These are phyloP conservation scores for Carollia perspicillata DNA, from an alignment of 2,113 vertebrate genomes.

Conservation along the genomic window DNA sequence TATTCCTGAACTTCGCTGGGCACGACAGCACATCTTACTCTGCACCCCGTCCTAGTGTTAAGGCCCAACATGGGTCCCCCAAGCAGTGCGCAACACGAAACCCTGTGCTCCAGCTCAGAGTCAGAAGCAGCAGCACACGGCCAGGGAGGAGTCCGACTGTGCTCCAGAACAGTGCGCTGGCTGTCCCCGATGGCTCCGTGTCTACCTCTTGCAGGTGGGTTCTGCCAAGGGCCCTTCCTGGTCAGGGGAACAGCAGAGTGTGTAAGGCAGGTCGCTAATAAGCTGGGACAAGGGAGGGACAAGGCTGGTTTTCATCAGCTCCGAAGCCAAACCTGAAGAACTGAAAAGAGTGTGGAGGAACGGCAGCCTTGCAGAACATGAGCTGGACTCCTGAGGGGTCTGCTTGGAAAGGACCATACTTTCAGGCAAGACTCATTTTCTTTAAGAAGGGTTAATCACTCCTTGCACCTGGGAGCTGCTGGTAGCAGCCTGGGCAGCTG, in stretches of 20 bases:
- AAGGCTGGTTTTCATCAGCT: background rate
- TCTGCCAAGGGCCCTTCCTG: background rate
- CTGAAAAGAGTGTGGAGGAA: background rate
- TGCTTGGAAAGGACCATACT: background rate
- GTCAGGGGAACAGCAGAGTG: background rate
- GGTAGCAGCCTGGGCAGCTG: background rate
- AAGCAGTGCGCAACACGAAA: background rate
- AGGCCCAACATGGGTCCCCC: background rate
- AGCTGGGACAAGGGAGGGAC: background rate
- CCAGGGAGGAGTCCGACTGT: too few species aligned
- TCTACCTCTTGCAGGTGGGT: too few species aligned
- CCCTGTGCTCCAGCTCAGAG: background rate
- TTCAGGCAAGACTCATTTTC: background rate
- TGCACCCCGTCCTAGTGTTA: background rate
- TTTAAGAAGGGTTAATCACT: background rate
- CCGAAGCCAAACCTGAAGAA: background rate
- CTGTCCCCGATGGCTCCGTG: rapidly evolving
- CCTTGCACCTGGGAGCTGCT: background rate
- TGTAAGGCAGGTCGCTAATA: background rate
- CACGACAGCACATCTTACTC: too few species aligned
- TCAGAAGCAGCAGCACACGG: background rate
- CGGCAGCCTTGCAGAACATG: background rate
- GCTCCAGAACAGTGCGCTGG: background rate
- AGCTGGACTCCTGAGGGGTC: background rate
- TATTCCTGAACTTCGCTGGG: background rate